phyloP scores from a whole-genome alignment of 1,140 invertebrate genomes.

The Agrypnia vestita region DNA sequence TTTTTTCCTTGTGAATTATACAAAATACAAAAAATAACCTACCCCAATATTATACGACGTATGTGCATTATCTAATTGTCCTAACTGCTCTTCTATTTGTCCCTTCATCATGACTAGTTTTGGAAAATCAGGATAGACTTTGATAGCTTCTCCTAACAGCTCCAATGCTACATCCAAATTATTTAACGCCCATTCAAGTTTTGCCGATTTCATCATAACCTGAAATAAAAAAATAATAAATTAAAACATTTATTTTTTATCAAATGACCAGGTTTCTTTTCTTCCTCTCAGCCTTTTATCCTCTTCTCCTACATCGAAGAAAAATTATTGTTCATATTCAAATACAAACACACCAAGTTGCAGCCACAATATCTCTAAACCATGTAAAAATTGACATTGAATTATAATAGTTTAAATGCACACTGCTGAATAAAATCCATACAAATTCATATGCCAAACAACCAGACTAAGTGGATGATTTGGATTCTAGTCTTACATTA shows the following conservation, averaged over 20 bases:
- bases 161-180: conserved; percentile 87
- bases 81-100: conserved; percentile 94
- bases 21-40: conserved; percentile 62
- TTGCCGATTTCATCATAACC: conserved; percentile 99
- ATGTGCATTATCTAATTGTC: conserved; percentile 85
- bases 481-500: too few relatives aligned
- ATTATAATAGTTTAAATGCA: too few relatives aligned
- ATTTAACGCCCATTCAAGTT: conserved; percentile 97
- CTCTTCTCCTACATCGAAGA: too few relatives aligned
- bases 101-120: conserved; percentile 99
- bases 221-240: conserved; percentile 57
- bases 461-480: too few relatives aligned
- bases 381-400: too few relatives aligned
- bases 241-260: not conserved
- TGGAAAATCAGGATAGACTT: conserved; percentile 92
- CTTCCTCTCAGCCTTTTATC: too few relatives aligned
- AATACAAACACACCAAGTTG: too few relatives aligned
- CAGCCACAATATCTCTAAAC: too few relatives aligned
- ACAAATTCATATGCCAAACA: too few relatives aligned
- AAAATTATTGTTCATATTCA: too few relatives aligned
- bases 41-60: conserved; percentile 91
- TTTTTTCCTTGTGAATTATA: not conserved
- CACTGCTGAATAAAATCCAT: too few relatives aligned
- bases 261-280: too few relatives aligned
- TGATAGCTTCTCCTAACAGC: conserved; percentile 92